Percentiles rank a stretch among this genome's conserved stretches.
Evolutionary conservation across 1,140 invertebrate genomes (phyloP).

Genomic region (Hyles euphorbiae): DNA sequence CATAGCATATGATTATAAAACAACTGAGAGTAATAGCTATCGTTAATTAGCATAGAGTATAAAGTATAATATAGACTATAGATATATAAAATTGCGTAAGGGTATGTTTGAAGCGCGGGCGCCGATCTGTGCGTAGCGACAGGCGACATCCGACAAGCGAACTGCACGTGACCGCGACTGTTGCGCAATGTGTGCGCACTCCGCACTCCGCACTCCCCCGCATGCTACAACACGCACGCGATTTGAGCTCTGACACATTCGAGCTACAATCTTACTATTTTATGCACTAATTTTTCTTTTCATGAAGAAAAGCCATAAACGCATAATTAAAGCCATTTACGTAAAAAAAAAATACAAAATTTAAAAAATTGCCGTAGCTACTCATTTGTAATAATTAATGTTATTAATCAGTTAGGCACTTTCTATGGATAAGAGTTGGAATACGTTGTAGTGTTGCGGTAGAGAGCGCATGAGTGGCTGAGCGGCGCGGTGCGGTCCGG

Average conservation of each 20-base stretch:
- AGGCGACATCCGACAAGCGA: constrained; percentile 19
- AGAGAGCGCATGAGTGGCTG: constrained; percentile 2
- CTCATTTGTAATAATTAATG: not conserved
- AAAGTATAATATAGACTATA: not conserved
- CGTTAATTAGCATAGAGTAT: not conserved
- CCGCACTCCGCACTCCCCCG: not conserved
- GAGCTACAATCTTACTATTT: too few species aligned
- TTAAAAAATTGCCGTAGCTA: too few species aligned
- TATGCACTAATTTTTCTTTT: too few species aligned
- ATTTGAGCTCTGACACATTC: constrained; percentile 15
- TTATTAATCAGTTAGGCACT: not conserved
- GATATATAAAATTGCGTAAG: constrained; percentile 5
- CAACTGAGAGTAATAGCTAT: not conserved
- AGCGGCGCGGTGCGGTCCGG: constrained; percentile 4
- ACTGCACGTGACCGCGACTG: constrained; percentile 36
- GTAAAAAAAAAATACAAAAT: too few species aligned
- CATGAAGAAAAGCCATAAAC: too few species aligned
- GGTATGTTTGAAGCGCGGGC: constrained; percentile 5
- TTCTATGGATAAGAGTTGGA: not conserved
- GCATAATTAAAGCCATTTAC: too few species aligned
- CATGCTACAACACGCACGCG: constrained; percentile 27
- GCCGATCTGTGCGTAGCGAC: not conserved
- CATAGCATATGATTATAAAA: not conserved
- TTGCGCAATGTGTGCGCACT: constrained; percentile 33
- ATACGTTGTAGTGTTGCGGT: not conserved